Evolutionary conservation across 2,888 invertebrate species (phyloP).

Genomic region (Clivina fossor): DNA sequence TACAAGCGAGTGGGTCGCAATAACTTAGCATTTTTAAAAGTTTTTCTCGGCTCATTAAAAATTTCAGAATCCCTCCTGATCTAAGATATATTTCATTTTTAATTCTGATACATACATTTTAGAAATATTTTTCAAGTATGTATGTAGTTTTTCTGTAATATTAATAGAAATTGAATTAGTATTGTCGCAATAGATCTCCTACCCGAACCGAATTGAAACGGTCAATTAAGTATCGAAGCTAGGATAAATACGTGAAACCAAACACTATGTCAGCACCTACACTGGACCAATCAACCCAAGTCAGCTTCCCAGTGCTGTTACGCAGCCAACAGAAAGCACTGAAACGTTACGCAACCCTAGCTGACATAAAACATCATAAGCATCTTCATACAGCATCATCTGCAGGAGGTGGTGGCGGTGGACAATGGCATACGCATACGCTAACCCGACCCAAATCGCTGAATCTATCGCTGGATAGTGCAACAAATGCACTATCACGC

Average conservation of each 20-base stretch:
- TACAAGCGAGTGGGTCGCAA: background rate
- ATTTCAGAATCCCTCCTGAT: background rate
- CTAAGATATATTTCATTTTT: background rate
- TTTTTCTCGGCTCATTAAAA: background rate
- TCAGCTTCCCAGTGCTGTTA: constrained; percentile 15
- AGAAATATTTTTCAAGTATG: no score
- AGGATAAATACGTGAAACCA: no score
- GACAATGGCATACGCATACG: background rate
- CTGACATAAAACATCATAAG: constrained; percentile 15
- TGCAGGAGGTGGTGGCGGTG: no score
- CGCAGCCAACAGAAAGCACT: constrained; percentile 19
- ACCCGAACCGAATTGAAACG: no score
- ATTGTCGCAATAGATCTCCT: no score
- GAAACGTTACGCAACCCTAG: constrained; percentile 16
- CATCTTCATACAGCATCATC: no score
- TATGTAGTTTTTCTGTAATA: no score
- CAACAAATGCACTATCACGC: no score
- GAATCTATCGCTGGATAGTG: background rate
- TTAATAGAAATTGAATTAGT: no score
- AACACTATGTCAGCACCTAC: background rate
- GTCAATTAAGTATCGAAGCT: no score
- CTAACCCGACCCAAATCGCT: constrained; percentile 5
- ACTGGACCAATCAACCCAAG: constrained; percentile 23
- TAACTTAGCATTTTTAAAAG: background rate
- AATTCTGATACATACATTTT: no score